A percentile compares a stretch with the other conserved stretches of the same genome.
Evolutionary conservation across 2,797 vertebrate species (phyloP).

Genomic region (Pseudomugil tenellus): DNA sequence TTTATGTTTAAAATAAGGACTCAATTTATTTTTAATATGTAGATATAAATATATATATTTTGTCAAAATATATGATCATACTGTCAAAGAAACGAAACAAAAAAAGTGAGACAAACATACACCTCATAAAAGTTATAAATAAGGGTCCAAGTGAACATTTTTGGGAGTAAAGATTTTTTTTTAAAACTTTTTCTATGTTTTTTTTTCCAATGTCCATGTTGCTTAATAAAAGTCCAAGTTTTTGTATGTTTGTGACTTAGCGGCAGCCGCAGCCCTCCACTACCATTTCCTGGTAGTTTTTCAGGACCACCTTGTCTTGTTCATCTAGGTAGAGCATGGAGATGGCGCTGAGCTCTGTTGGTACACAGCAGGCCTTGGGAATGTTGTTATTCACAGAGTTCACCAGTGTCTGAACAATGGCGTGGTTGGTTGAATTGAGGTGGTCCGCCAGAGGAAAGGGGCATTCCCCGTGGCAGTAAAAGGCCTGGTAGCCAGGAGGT

Average conservation of each 20-base stretch:
- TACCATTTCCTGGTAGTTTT: slow-evolving; percentile 99
- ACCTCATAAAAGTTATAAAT: slow-evolving; percentile 99
- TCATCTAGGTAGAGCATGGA: slow-evolving; percentile 99
- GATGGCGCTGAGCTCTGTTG: slow-evolving; percentile 98
- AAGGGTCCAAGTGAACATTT: slow-evolving; percentile 89
- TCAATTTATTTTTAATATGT: slow-evolving; percentile 98
- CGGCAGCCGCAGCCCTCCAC: slow-evolving; percentile 99
- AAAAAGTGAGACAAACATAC: slow-evolving; percentile 88
- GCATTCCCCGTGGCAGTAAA: slow-evolving; percentile 98
- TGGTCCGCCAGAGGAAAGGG: slow-evolving; percentile 99
- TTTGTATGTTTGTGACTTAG: slow-evolving; percentile 71
- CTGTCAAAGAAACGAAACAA: slow-evolving; percentile 91
- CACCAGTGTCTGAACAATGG: slow-evolving; percentile 99
- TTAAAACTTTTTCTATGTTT: background rate
- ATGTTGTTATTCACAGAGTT: slow-evolving; percentile 99
- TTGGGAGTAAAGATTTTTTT: slow-evolving; percentile 62
- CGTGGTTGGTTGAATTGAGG: slow-evolving; percentile 99
- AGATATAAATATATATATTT: slow-evolving; percentile 99
- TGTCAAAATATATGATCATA: slow-evolving; percentile 99
- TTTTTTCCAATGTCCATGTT: slow-evolving; percentile 56
- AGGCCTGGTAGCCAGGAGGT: slow-evolving; percentile 97
- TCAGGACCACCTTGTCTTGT: slow-evolving; percentile 98
- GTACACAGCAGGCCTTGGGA: slow-evolving; percentile 98
- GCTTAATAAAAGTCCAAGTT: slow-evolving; percentile 57
- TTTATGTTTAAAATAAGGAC: slow-evolving; percentile 99